Percentiles rank a stretch among this genome's conserved stretches.
These are phyloP conservation scores for Gadus macrocephalus DNA, from an alignment of 2,113 vertebrate species.

Conservation along the genomic window DNA sequence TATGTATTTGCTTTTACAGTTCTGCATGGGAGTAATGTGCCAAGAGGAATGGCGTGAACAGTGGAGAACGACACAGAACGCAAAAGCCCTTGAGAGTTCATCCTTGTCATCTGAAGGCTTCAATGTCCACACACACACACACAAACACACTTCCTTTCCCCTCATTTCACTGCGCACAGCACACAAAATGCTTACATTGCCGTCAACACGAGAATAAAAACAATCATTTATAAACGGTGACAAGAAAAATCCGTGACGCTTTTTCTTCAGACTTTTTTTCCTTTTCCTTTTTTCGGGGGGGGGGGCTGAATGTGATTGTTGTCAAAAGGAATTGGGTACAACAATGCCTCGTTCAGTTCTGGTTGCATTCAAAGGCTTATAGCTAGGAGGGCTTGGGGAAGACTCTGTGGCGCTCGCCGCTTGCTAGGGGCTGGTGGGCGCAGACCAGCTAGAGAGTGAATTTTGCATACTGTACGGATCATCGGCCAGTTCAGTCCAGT, in stretches of 20 bases:
- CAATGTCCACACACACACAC: background rate
- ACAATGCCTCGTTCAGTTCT: constrained; percentile 79
- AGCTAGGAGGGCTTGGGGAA: constrained; percentile 79
- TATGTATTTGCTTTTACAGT: constrained; percentile 19
- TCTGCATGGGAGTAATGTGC: constrained; percentile 32
- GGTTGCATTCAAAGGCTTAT: constrained; percentile 81
- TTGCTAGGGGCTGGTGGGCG: constrained; percentile 87
- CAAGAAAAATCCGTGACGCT: constrained; percentile 82
- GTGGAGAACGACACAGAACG: constrained; percentile 27
- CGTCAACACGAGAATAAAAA: constrained; percentile 51
- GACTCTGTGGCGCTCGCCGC: constrained; percentile 68
- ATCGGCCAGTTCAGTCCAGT: constrained; percentile 97
- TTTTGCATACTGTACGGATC: constrained; percentile 99
- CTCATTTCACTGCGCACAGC: constrained; percentile 21
- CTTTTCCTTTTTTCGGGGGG: constrained; percentile 52
- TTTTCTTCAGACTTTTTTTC: constrained; percentile 40
- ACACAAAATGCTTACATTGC: constrained; percentile 51
- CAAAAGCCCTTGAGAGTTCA: constrained; percentile 24
- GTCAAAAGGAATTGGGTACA: constrained; percentile 90
- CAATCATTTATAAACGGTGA: constrained; percentile 83
- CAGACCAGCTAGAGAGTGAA: constrained; percentile 93
- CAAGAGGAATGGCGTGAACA: constrained; percentile 41
- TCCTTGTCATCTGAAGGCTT: constrained; percentile 48
- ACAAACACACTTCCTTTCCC: background rate
- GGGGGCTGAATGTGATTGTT: constrained; percentile 89